Percentiles rank a stretch among this genome's conserved stretches.
Conservation (phyloP, 1,140 invertebrate genomes). For the Harpegnathos saltator region DNA sequence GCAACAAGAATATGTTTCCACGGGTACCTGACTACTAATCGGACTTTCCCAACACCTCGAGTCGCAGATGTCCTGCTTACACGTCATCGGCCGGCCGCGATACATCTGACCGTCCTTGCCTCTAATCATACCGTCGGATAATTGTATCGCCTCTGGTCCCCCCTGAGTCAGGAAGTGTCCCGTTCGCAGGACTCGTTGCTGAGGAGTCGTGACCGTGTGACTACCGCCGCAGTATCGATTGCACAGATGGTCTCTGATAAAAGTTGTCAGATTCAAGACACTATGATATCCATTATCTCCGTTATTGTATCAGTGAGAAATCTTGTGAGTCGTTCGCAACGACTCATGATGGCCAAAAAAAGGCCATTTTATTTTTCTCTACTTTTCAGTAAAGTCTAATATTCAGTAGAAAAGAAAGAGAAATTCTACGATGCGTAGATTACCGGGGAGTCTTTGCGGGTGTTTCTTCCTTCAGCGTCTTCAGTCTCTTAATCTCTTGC, state of each 20-base stretch:
- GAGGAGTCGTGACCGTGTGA: constrained; percentile 89
- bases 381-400: neutral
- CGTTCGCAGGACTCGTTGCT: constrained; percentile 88
- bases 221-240: constrained; percentile 91
- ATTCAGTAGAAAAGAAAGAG: neutral
- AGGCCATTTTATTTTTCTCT: no score
- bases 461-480: constrained; percentile 44
- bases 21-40: neutral
- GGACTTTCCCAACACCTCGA: constrained; percentile 35
- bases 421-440: neutral
- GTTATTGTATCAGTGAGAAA: neutral
- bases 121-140: constrained; percentile 84
- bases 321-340: neutral
- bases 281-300: neutral
- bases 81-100: constrained; percentile 57
- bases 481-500: constrained; percentile 68
- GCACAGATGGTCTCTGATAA: constrained; percentile 87
- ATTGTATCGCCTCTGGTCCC: constrained; percentile 87
- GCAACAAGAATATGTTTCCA: constrained; percentile 25
- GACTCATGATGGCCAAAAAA: no score
- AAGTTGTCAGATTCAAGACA: constrained; percentile 9
- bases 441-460: constrained; percentile 67
- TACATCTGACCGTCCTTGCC: constrained; percentile 86
- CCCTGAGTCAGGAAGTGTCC: constrained; percentile 88
- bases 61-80: constrained; percentile 60